phyloP scores from a whole-genome alignment of 1,140 invertebrate species.

The Drosophila arizonae region DNA sequence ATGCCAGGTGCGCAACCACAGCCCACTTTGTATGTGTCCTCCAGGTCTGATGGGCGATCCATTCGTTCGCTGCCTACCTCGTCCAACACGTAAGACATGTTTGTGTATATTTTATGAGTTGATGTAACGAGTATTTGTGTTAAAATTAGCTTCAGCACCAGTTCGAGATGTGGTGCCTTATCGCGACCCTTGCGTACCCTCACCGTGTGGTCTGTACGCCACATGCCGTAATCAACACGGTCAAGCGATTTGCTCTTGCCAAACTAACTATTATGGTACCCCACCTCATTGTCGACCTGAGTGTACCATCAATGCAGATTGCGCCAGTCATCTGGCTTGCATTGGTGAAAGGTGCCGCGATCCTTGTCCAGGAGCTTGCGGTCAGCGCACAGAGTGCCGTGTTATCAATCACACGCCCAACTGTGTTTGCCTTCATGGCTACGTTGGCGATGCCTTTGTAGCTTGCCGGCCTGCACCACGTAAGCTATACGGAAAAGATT shows the following conservation, averaged over 20 bases:
- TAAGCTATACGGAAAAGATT: constrained; percentile 53
- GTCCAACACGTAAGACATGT: constrained; percentile 84
- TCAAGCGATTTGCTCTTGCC: constrained; percentile 89
- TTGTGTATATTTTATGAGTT: neutral
- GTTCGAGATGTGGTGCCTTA: constrained; percentile 49
- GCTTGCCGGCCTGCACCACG: constrained; percentile 84
- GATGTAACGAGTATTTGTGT: constrained; percentile 14
- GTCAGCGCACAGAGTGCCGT: constrained; percentile 91
- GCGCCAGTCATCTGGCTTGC: constrained; percentile 87
- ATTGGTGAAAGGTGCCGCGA: constrained; percentile 88
- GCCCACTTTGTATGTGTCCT: constrained; percentile 89
- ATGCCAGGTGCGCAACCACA: constrained; percentile 90
- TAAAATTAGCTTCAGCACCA: constrained; percentile 71
- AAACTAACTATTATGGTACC: constrained; percentile 88
- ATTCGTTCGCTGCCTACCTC: constrained; percentile 76
- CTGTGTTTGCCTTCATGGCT: constrained; percentile 89
- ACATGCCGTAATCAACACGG: constrained; percentile 88
- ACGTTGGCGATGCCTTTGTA: constrained; percentile 91
- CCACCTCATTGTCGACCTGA: constrained; percentile 91
- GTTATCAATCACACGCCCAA: constrained; percentile 92
- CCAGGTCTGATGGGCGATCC: constrained; percentile 90
- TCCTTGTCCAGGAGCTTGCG: constrained; percentile 90
- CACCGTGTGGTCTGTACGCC: constrained; percentile 91
- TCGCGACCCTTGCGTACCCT: constrained; percentile 87
- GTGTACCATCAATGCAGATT: constrained; percentile 90